Evolutionary conservation across 2,113 vertebrate species (phyloP), one percentile per base, ranked within the genome.

Genomic region (Serinus canaria): DNA sequence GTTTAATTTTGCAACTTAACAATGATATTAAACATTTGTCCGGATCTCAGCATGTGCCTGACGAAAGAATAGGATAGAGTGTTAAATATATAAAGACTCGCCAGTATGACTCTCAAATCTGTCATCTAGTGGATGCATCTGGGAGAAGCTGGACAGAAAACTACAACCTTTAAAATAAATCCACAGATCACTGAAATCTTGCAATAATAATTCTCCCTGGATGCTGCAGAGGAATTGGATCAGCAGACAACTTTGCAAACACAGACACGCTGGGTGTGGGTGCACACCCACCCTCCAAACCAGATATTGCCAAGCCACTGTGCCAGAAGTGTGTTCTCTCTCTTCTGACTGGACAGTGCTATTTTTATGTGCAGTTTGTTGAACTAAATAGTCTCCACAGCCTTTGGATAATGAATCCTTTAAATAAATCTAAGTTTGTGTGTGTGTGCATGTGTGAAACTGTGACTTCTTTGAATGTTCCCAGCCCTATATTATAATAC

Each of bases 1-100:
- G 59, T 95, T 94, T 97, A 94, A 95, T 96, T 96, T 93, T 96
- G 94, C 76, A 92, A 66, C 64, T 93, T 77, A 89, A 93, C 62
- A 77, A 68, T 84, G 74, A 95, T 59, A 95, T 74, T 95, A 90
- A 94, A 91, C 83, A 95, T 89, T 95, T 96, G 91, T 77, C 89
- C 63, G 50, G 88, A 89, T 73, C 89, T 94, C 86, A 74, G 55
- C 13, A 64, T 66, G 49, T 52, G 77, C 81, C 75, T 95, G 76
- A 81, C 60, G 58, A 97, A 92, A 89, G 77, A 93, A 95, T 41
- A 52, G 49, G 79, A 92, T 28, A 75, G 25, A 31, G 28, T 93
- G 33, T 75, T 96, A 93, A 92, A 94, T n/a, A 85, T 43, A 49
- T 52, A 66, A 89, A 78, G 87, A 93, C 49, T 56, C 77, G 58